These are phyloP conservation scores for Mustela lutreola DNA, from an alignment of 2,113 vertebrate genomes.

Conservation along the genomic window DNA sequence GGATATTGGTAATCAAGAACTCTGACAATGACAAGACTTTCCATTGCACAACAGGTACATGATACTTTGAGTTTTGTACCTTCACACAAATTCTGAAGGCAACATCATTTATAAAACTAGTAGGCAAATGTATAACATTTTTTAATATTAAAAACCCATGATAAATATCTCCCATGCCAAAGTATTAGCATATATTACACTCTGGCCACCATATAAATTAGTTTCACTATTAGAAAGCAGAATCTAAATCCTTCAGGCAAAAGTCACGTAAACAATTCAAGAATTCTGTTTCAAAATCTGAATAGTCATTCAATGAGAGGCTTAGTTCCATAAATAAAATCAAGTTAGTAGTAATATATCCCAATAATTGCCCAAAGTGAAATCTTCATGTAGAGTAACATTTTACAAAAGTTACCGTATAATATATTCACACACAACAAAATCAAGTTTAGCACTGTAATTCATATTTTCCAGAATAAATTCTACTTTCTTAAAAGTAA, in stretches of 20 bases:
- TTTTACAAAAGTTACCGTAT: conserved; percentile 81
- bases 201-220: conserved; percentile 84
- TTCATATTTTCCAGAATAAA: conserved; percentile 78
- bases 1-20: conserved; percentile 76
- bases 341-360: conserved; percentile 74
- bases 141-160: conserved; percentile 83
- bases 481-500: conserved; percentile 77
- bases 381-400: conserved; percentile 75
- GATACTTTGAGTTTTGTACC: conserved; percentile 83
- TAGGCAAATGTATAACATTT: conserved; percentile 86
- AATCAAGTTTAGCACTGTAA: conserved; percentile 79
- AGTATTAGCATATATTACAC: conserved; percentile 84
- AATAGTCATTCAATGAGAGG: conserved; percentile 80
- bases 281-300: conserved; percentile 76
- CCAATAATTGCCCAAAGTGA: conserved; percentile 77
- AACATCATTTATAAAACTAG: conserved; percentile 80
- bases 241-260: conserved; percentile 82
- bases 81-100: conserved; percentile 84
- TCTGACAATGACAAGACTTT: conserved; percentile 83
- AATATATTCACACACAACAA: conserved; percentile 80
- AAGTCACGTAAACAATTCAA: conserved; percentile 80
- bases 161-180: conserved; percentile 84
- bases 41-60: conserved; percentile 81
- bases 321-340: conserved; percentile 78
- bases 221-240: conserved; percentile 78